phyloP scores from a whole-genome alignment of 2,888 invertebrate genomes.

The Limnephilus auricula region DNA sequence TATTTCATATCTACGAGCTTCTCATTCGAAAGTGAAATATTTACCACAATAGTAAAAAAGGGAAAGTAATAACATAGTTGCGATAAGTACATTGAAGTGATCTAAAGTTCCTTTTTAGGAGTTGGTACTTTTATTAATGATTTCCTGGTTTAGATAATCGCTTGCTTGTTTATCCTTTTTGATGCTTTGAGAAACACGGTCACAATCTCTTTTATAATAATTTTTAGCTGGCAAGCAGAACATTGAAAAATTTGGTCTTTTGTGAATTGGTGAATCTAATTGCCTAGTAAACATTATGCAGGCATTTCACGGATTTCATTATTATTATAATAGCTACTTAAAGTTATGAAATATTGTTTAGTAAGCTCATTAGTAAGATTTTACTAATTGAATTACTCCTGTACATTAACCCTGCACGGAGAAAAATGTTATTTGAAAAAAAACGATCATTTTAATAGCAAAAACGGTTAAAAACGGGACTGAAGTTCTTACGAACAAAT shows the following conservation, averaged over 20 bases:
- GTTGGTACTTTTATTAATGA: background rate
- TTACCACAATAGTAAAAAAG: background rate
- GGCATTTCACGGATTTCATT: background rate
- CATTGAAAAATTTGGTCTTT: background rate
- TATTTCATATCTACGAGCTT: background rate
- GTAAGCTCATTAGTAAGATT: background rate
- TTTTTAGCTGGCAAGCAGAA: background rate
- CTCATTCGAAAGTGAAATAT: background rate
- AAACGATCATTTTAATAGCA: too few relatives aligned
- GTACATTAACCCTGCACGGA: background rate
- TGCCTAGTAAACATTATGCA: background rate
- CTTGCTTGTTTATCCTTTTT: background rate
- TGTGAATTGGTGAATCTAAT: background rate
- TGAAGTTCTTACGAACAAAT: too few relatives aligned
- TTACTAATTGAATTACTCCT: background rate
- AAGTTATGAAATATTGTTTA: background rate
- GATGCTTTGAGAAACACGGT: background rate
- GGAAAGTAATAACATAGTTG: background rate
- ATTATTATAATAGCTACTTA: background rate
- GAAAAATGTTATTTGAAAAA: too few relatives aligned
- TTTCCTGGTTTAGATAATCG: background rate
- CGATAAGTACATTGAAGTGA: background rate
- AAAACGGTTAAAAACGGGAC: too few relatives aligned
- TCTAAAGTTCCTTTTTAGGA: background rate
- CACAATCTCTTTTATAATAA: background rate